Percentiles rank a stretch among this genome's conserved stretches.
Evolutionary conservation across 2,797 vertebrate species (phyloP).

Genomic region (Dallia pectoralis): DNA sequence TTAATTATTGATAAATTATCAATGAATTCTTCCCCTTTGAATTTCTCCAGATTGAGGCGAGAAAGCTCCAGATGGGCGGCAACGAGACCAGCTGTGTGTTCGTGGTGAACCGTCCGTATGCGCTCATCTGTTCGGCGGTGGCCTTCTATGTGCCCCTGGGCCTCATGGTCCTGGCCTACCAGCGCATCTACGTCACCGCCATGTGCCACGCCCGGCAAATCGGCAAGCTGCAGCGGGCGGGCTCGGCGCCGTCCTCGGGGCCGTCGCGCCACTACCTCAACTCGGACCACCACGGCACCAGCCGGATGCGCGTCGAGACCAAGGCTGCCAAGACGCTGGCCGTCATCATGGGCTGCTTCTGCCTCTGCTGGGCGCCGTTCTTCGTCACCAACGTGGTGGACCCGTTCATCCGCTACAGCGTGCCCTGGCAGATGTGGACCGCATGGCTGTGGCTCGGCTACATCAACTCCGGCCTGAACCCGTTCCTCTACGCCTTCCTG

Average conservation of each 20-base stretch:
- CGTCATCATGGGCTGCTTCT: conserved; percentile 83
- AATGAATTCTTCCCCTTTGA: background rate
- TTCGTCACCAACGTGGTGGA: conserved; percentile 82
- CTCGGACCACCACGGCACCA: conserved; percentile 47
- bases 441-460: conserved; percentile 83
- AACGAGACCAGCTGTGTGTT: conserved; percentile 80
- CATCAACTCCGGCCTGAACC: conserved; percentile 81
- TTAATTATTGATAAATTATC: too few relatives aligned
- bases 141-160: conserved; percentile 79
- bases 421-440: conserved; percentile 82
- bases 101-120: conserved; percentile 79
- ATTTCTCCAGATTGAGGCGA: conserved; percentile 67
- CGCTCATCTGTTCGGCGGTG: conserved; percentile 78
- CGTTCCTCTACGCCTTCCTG: conserved; percentile 81
- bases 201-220: conserved; percentile 80
- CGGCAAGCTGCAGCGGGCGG: conserved; percentile 75
- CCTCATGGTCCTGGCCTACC: conserved; percentile 81
- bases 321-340: conserved; percentile 82
- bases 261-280: conserved; percentile 35
- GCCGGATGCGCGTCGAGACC: conserved; percentile 77
- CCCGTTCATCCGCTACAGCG: conserved; percentile 79
- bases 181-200: conserved; percentile 80
- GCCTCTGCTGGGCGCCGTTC: conserved; percentile 81
- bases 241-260: conserved; percentile 63
- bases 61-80: conserved; percentile 42